phyloP scores from a whole-genome alignment of 2,888 invertebrate genomes.

The Pegoplata infirma region DNA sequence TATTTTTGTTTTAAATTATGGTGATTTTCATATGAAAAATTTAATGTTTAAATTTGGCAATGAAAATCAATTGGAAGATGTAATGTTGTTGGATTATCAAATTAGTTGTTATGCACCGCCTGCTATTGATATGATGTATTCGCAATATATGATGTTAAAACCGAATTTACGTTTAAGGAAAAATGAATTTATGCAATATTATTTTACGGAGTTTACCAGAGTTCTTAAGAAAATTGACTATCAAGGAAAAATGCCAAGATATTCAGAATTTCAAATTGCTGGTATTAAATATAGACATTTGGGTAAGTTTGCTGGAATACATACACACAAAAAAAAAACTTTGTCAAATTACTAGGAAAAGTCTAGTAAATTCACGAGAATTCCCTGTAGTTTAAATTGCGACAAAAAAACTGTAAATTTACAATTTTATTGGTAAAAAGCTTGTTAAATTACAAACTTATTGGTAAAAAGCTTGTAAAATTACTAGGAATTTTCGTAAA shows the following conservation, averaged over 20 bases:
- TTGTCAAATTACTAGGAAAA: no score
- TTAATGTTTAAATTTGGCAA: conserved; percentile 68
- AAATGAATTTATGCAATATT: conserved; percentile 67
- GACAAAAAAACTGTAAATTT: no score
- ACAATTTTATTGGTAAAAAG: no score
- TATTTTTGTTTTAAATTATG: conserved; percentile 69
- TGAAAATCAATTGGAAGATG: conserved; percentile 32
- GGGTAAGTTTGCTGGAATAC: conserved; percentile 49
- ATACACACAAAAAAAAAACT: no score
- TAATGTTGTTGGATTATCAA: conserved; percentile 69
- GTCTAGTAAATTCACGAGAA: no score
- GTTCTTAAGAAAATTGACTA: conserved; percentile 66
- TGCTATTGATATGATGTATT: conserved; percentile 66
- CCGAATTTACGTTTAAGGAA: conserved; percentile 62
- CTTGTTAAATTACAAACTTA: no score
- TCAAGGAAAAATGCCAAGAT: conserved; percentile 65
- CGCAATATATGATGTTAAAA: conserved; percentile 67
- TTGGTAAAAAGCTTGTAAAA: no score
- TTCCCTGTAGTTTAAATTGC: no score
- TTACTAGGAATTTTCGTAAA: no score
- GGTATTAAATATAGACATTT: conserved; percentile 45
- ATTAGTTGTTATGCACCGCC: conserved; percentile 67
- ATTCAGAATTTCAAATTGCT: conserved; percentile 62
- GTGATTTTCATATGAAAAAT: conserved; percentile 72
- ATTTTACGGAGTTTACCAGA: conserved; percentile 65